Base-by-base conservation (phyloP, 2,113 vertebrate genomes). In the Odocoileus hemionus region DNA sequence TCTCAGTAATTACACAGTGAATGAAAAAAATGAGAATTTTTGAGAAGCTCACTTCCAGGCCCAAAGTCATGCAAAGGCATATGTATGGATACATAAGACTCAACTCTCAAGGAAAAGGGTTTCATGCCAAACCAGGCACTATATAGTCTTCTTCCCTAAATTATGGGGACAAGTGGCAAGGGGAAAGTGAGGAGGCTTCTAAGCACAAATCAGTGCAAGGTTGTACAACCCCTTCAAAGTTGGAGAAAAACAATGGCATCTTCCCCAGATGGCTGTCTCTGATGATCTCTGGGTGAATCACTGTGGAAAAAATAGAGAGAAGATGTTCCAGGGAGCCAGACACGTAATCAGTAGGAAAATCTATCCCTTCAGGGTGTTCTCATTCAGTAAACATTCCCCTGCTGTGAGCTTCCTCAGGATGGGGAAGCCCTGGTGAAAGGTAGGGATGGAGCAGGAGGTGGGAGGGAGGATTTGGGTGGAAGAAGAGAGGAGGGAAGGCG, bases 231-330 rank as follows among this genome's bases (percentile, higher is more conserved):
- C 58, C 12, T 94, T 70, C 76, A 92, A 94, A 95, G 76, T 85
- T 55, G 30, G 43, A 74, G 74, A 83, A 36, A 60, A 45, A 57
- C 7, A 39, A 50, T 2, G 45, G 43, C 86, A 74, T 36, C 17
- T 50, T 96, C 82, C 43, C 74, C 60, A 76, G 47, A 90, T 82
- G 91, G 50, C 61, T 85, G 23, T 91, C 90, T 90, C 84, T 86
- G 76, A 85, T 79, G 94, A 96, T 64, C 55, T 54, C 82, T 92
- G 85, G 79, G 54, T 98, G 97, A 98, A 96, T 98, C 97, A 96
- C 64, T 30, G 39, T 6, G 76, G 95, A 94, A 95, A 96, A 97
- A 95, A 86, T 89, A 96, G 50, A 89, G 79, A 50, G 3, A 83
- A 92, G 91, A 57, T 60, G 76, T 90, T 96, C 88, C 92, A 67